A percentile compares a stretch with the other conserved stretches of the same genome.
Conservation (phyloP, 2,888 invertebrate genomes). For the Chymomyza caudatula region DNA sequence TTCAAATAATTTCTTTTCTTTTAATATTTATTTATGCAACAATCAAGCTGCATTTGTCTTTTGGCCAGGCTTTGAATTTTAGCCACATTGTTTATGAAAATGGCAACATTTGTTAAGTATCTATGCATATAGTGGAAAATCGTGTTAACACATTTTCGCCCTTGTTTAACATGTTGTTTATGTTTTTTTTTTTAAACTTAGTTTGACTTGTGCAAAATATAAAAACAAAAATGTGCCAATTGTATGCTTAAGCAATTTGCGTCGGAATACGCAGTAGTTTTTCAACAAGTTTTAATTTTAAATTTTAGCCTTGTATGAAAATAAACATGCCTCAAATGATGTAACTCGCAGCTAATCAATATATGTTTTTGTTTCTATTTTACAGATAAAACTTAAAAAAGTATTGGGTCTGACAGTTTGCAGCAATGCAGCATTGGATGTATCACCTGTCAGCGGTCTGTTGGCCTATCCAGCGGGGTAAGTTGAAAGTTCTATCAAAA, state of each 20-base stretch:
- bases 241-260: conserved; percentile 58
- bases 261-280: conserved; percentile 9
- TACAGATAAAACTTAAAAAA: conserved; percentile 95
- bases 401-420: conserved; percentile 96
- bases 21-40: conserved; percentile 10
- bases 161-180: conserved; percentile 11
- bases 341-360: conserved; percentile 35
- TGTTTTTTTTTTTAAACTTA: conserved; percentile 3
- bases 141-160: conserved; percentile 38
- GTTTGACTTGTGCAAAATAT: background rate
- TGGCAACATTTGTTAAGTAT: conserved; percentile 1
- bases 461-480: conserved; percentile 98
- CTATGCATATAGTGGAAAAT: conserved; percentile 27
- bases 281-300: conserved; percentile 35
- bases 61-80: background rate
- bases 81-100: background rate
- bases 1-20: background rate
- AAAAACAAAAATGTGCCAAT: conserved; percentile 40
- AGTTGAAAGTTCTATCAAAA: conserved; percentile 79
- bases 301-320: conserved; percentile 4
- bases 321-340: conserved; percentile 34
- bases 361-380: conserved; percentile 60
- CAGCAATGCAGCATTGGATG: conserved; percentile 94
- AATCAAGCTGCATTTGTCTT: background rate
- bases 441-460: conserved; percentile 90